Conservation (phyloP, 2,797 vertebrate genomes). For the Lagocephalus sceleratus region DNA sequence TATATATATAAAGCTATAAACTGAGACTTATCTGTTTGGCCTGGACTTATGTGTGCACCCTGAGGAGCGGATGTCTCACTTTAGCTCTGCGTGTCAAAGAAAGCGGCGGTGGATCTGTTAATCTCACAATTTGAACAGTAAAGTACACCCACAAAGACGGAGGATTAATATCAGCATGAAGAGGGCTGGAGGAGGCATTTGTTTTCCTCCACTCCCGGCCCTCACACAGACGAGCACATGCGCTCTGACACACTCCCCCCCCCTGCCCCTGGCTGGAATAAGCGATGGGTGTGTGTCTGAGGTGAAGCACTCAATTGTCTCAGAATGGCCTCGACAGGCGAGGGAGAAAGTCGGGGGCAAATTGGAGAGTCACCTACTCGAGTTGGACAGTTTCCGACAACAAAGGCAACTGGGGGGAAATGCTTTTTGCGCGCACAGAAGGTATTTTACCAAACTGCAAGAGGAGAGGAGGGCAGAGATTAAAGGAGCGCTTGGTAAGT, state of each 20-base stretch:
- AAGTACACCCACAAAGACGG: conserved; percentile 12
- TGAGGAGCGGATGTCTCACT: conserved; percentile 1
- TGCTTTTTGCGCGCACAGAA: conserved; percentile 62
- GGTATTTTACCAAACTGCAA: conserved; percentile 68
- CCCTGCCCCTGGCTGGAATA: conserved; percentile 21
- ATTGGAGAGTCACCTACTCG: too few species aligned
- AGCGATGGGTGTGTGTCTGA: conserved; percentile 29
- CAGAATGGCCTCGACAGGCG: conserved; percentile 7
- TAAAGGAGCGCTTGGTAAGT: conserved; percentile 55
- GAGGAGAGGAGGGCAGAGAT: conserved; percentile 40
- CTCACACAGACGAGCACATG: conserved; percentile 15
- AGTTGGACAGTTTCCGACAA: conserved; percentile 1
- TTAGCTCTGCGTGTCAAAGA: conserved; percentile 33
- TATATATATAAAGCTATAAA: too few species aligned
- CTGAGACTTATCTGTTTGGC: too few species aligned
- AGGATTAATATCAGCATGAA: conserved; percentile 55
- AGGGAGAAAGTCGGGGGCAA: too few species aligned
- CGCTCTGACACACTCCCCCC: conserved; percentile 45
- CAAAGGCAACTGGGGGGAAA: conserved; percentile 34
- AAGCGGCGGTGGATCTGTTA: conserved; percentile 24
- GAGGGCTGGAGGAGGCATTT: conserved; percentile 51
- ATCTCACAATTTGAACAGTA: conserved; percentile 20
- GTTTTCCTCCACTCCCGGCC: conserved; percentile 20
- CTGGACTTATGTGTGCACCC: too few species aligned
- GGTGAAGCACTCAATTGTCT: conserved; percentile 33